Base-by-base conservation (phyloP, 2,113 vertebrate species). In the Bucco capensis region DNA sequence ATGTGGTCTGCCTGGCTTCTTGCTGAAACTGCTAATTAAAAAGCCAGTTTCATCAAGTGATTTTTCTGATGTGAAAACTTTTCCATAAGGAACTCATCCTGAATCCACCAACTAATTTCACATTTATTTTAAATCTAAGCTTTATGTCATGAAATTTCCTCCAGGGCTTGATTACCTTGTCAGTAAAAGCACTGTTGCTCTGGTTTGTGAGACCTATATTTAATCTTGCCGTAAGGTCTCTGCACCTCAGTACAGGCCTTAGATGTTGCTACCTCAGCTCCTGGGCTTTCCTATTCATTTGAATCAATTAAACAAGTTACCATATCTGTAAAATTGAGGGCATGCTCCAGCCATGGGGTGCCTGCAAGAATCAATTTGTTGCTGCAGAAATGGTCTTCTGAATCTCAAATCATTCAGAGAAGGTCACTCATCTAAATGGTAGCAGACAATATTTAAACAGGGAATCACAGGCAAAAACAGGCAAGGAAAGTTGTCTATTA, bases 121-220 rank as follows among this genome's bases (percentile, higher is more conserved):
- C 67, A 23, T 92, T 94, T 82, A 88, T 93, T 95, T 96, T 88
- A 93, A 93, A 92, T 90, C 57, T 84, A n/a, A 86, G 77, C 70
- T 92, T 92, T 60, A 44, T 66, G 57, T 82, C 8, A 1, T 78
- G 46, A n/a, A 53, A 40, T 84, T 95, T 86, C 81, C 89, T 84
- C 40, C 83, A 84, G 83, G 86, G 92, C 86, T 94, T 86, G 91
- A 90, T 93, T 90, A 89, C 84, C 69, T 92, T 56, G 70, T 90
- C 65, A 35, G 73, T 74, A 33, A 83, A 94, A 93, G 57, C 57
- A 67, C 83, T 56, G 35, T 88, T 93, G 65, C 67, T 94, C 83
- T 56, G 86, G 57, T 92, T 90, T 78, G 60, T 50, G 70, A 71
- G 86, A 62, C 74, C 86, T 86, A 72, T 74, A 88, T 93, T 92